Percentiles rank a stretch among this genome's conserved stretches.
phyloP scores from a whole-genome alignment of 2,888 invertebrate species.

The Acleris literana region DNA sequence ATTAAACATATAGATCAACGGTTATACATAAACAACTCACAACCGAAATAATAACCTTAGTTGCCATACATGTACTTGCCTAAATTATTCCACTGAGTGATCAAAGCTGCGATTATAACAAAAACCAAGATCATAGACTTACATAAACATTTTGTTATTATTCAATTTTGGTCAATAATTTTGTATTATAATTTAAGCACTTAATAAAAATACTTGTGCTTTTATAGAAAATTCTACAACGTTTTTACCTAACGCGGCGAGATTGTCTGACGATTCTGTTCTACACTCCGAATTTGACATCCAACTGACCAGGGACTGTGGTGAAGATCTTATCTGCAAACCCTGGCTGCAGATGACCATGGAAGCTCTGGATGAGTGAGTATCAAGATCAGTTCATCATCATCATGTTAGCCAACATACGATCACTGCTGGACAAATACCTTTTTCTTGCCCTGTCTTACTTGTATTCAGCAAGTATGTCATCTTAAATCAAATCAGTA shows the following conservation, averaged over 20 bases:
- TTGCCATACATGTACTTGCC: not conserved
- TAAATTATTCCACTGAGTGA: not conserved
- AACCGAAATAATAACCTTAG: too few relatives aligned
- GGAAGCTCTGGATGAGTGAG: conserved; percentile 61
- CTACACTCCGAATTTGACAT: conserved; percentile 61
- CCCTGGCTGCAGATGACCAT: conserved; percentile 73
- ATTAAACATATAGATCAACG: too few relatives aligned
- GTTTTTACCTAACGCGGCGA: conserved; percentile 53
- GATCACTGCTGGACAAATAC: too few relatives aligned
- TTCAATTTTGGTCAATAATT: too few relatives aligned
- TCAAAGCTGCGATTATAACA: not conserved
- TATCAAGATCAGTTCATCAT: conserved; percentile 11
- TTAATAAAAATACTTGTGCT: not conserved
- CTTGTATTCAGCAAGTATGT: not conserved
- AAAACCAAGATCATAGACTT: too few relatives aligned
- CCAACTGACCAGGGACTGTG: conserved; percentile 79
- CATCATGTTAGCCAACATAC: too few relatives aligned
- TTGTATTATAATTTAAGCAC: not conserved
- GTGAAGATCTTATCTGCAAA: conserved; percentile 77
- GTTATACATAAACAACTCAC: too few relatives aligned
- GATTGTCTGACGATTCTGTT: conserved; percentile 61
- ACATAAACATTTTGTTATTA: too few relatives aligned
- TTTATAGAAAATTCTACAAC: conserved; percentile 51
- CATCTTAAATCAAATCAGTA: too few relatives aligned
- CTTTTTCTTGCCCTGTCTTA: too few relatives aligned